Percentiles rank a stretch among this genome's conserved stretches.
Conservation (phyloP, 2,113 vertebrate species). For the Phasianus colchicus region DNA sequence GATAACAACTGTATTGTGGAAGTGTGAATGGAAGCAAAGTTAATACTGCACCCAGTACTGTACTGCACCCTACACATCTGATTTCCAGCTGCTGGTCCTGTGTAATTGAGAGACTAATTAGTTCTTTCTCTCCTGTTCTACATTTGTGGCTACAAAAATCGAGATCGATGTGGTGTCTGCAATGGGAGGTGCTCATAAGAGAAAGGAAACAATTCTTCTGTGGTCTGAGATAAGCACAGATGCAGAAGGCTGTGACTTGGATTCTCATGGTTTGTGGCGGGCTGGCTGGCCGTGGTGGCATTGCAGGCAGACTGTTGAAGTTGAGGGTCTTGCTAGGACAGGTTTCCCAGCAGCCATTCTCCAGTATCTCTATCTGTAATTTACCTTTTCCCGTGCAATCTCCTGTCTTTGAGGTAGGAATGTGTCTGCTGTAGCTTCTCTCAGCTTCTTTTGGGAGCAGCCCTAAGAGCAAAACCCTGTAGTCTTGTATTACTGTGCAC, state of each 20-base stretch:
- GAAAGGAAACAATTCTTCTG: slow-evolving; percentile 15
- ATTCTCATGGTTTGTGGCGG: background rate
- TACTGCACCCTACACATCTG: rapidly evolving
- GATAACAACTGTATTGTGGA: background rate
- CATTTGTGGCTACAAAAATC: background rate
- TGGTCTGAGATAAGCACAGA: slow-evolving; percentile 48
- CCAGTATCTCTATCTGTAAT: background rate
- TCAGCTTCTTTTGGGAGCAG: slow-evolving; percentile 48
- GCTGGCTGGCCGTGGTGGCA: background rate
- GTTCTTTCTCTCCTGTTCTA: background rate
- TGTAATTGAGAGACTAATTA: background rate
- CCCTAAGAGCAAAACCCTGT: background rate
- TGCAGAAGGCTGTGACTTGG: slow-evolving; percentile 16
- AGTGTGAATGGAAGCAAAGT: background rate
- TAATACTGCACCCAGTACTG: background rate
- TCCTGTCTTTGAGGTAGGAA: slow-evolving; percentile 6
- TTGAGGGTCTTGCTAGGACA: too few relatives aligned
- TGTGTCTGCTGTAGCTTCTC: slow-evolving; percentile 22
- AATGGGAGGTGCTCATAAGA: slow-evolving; percentile 7
- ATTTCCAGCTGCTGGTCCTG: background rate
- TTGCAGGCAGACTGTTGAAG: background rate
- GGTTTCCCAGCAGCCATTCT: background rate
- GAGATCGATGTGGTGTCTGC: rapidly evolving
- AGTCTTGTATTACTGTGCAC: background rate
- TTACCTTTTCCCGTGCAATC: background rate